These are phyloP conservation scores for Drosophila villosipedis DNA, from an alignment of 2,888 invertebrate species.

Conservation along the genomic window DNA sequence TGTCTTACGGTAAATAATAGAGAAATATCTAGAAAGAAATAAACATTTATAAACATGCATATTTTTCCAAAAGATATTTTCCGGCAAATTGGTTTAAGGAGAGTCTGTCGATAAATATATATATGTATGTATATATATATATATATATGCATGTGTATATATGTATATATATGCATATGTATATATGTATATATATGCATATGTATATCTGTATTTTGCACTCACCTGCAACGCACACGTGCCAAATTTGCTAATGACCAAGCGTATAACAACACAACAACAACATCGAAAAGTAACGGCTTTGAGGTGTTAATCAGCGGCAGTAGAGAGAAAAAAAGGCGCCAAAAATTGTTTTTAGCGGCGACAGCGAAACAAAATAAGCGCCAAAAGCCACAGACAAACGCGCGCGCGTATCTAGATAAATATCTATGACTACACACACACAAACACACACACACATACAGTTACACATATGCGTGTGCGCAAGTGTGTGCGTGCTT, in stretches of 20 bases:
- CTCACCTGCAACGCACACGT: conserved; percentile 38
- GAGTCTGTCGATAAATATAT: no score
- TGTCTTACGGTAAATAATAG: conserved; percentile 6
- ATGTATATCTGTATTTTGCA: background rate
- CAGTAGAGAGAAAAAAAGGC: conserved; percentile 31
- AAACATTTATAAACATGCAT: background rate
- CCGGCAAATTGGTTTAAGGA: background rate
- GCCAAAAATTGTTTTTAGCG: conserved; percentile 28
- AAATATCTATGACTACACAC: conserved; percentile 59
- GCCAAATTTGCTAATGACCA: conserved; percentile 58
- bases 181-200: background rate
- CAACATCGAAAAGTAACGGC: conserved; percentile 36
- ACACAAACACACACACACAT: background rate
- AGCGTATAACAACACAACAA: background rate
- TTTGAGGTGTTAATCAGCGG: conserved; percentile 75
- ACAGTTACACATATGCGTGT: background rate
- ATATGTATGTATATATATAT: background rate
- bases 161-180: background rate
- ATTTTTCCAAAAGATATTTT: background rate
- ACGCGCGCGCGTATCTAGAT: conserved; percentile 72
- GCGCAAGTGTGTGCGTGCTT: conserved; percentile 15
- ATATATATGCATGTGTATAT: background rate
- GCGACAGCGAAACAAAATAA: conserved; percentile 36
- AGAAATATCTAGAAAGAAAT: conserved; percentile 62
- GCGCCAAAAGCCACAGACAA: conserved; percentile 65